Conservation (phyloP, 2,888 invertebrate species). For the Blera fallax region DNA sequence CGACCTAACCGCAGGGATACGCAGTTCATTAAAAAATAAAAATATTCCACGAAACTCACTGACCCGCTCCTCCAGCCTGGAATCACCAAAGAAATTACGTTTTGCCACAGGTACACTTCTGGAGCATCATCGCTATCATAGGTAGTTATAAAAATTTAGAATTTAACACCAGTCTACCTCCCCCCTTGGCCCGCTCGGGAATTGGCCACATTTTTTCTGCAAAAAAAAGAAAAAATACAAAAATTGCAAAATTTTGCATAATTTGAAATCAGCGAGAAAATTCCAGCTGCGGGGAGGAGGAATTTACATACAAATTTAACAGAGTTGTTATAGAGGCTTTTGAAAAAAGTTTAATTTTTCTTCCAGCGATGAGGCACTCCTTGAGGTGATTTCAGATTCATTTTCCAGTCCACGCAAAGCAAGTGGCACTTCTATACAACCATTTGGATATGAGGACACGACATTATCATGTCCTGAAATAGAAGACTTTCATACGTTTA, state of each 20-base stretch:
- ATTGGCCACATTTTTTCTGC: not conserved
- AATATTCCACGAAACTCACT: constrained; percentile 83
- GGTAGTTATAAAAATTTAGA: constrained; percentile 74
- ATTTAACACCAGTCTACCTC: not conserved
- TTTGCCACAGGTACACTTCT: constrained; percentile 88
- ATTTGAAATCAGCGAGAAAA: not conserved
- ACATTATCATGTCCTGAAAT: constrained; percentile 80
- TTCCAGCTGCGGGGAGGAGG: not conserved
- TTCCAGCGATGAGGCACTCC: constrained; percentile 80
- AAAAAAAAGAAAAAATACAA: too few relatives aligned
- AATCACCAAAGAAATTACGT: constrained; percentile 91
- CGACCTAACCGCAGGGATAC: constrained; percentile 81
- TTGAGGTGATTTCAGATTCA: constrained; percentile 80
- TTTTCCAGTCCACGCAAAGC: constrained; percentile 78
- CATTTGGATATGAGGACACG: constrained; percentile 78
- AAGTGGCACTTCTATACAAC: constrained; percentile 79
- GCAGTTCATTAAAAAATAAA: constrained; percentile 88
- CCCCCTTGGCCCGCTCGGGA: not conserved
- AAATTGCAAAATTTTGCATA: not conserved
- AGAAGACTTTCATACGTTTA: constrained; percentile 75
- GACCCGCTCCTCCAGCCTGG: constrained; percentile 89
- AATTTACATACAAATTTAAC: not conserved
- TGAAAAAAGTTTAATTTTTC: not conserved
- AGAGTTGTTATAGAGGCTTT: not conserved
- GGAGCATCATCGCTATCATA: constrained; percentile 81